These are phyloP conservation scores for Lepidothrix coronata DNA, from an alignment of 2,113 vertebrate species.

Conservation along the genomic window DNA sequence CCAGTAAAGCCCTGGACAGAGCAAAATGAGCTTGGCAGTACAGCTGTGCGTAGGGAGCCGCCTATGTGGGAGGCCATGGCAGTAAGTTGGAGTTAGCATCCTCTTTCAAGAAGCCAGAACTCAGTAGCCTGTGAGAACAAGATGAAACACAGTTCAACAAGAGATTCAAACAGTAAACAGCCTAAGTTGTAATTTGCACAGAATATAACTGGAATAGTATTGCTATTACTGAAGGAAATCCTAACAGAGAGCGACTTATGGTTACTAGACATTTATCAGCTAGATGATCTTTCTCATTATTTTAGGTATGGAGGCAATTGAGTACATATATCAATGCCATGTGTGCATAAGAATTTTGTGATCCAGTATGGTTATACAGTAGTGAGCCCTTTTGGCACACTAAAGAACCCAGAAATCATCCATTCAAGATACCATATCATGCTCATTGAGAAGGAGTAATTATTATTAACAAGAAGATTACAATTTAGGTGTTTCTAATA, in stretches of 20 bases:
- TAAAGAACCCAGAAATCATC: neutral
- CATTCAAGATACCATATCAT: neutral
- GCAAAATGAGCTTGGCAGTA: neutral
- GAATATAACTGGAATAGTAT: neutral
- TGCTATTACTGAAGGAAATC: neutral
- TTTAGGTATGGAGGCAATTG: neutral
- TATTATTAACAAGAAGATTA: neutral
- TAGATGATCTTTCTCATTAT: neutral
- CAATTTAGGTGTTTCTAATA: neutral
- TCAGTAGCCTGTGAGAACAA: neutral
- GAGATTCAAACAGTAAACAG: neutral
- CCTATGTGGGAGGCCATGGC: neutral
- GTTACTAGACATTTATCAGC: neutral
- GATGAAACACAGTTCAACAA: neutral
- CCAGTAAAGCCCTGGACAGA: neutral
- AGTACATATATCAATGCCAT: neutral
- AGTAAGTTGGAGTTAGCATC: neutral
- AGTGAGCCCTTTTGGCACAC: neutral
- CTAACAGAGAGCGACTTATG: neutral
- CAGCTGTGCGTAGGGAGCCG: neutral
- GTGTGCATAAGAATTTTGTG: neutral
- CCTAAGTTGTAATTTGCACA: neutral
- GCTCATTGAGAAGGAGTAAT: neutral
- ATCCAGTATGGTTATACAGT: neutral
- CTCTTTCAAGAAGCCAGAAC: neutral